Evolutionary conservation across 2,888 invertebrate species (phyloP), one percentile per base, ranked within the genome.

Genomic region (Stegana nigrithorax): DNA sequence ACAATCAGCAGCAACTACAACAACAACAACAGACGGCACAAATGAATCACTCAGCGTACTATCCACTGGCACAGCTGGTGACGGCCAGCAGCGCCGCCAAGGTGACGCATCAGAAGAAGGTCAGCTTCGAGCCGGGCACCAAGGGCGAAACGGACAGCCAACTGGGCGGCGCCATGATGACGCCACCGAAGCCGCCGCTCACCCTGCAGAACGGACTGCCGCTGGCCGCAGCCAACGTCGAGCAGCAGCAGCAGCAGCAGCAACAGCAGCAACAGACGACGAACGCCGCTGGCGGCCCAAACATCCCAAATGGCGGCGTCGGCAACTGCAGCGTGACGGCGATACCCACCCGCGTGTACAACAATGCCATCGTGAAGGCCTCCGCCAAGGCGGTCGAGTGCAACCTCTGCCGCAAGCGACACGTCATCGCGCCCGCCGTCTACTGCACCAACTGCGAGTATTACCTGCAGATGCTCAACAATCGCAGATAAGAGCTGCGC

Each of bases 371-470:
- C 55, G 84, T 86, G 2, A 86, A 86, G 72, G 85, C 84, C 63
- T 85, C 85, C 19, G 86, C 86, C 19, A 88, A 91, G 73, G 90
- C 91, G 63, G 87, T 89, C 8, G 91, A 91, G 64, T 96, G 96
- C 84, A 92, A 93, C 85, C 88, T 97, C 73, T 97, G 96, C 85
- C 89, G 94, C 63, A 96, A 96, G 83, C 93, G 94, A 80, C 89
- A 91, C 67, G 91, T 95, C 17, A 89, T 88, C 55, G 89, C 92
- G 14, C 92, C 94, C 12, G 91, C 92, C 32, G 89, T 91, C 73
- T 96, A 96, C 83, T 97, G 96, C 85, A 89, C 91, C 56, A 95
- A 96, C 86, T 96, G 96, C 86, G 94, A 95, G 82, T 95, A 93
- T 87, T 97, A 96, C 82, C 92, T 97, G 92, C 93, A 94, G 67